Base-by-base conservation (phyloP, 1,140 invertebrate species). In the Teleogryllus occipitalis region DNA sequence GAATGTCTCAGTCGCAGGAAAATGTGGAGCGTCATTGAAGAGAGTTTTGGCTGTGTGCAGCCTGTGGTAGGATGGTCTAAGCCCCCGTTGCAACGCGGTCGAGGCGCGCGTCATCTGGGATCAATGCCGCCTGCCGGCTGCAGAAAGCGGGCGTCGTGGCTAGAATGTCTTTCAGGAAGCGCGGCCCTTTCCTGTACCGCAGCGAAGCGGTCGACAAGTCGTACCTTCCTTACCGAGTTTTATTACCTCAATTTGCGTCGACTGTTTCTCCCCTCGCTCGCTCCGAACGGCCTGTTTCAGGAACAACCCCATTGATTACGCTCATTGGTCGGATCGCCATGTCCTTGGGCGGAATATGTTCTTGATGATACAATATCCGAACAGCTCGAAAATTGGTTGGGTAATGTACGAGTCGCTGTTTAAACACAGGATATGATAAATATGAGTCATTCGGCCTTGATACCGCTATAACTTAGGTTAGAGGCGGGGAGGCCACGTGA, bases 281-380 rank as follows among this genome's bases (percentile, higher is more conserved):
- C 27, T 5, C 27, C 27, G 10, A 65, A 1, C 18, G 54, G 54
- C 54, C 54, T 14, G 10, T 65, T 54, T 65, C 54, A 14, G 54
- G 54, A 65, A 10, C 10, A 7, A 65, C 54, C 54, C 7, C 10
- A 39, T 2, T 65, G 54, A 65, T 65, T 65, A 65, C 18, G 54
- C 54, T 65, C 18, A 18, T 65, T 65, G 54, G 54, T 18, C 18
- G 54, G 2, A 65, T 65, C 10, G 54, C 54, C 18, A 18, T 65
- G 54, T 65, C 54, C 54, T 65, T 65, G 54, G 54, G 54, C 54
- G 7, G 54, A 65, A 65, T 65, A 7, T 65, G 18, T 65, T 2
- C 54, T 65, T 65, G 54, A 65, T 65, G 54, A 65, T 65, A 65
- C 54, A 65, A 65, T 65, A 65, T 65, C 54, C 54, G 54, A 65